phyloP scores from a whole-genome alignment of 2,888 invertebrate species.

The Meteorus colon region DNA sequence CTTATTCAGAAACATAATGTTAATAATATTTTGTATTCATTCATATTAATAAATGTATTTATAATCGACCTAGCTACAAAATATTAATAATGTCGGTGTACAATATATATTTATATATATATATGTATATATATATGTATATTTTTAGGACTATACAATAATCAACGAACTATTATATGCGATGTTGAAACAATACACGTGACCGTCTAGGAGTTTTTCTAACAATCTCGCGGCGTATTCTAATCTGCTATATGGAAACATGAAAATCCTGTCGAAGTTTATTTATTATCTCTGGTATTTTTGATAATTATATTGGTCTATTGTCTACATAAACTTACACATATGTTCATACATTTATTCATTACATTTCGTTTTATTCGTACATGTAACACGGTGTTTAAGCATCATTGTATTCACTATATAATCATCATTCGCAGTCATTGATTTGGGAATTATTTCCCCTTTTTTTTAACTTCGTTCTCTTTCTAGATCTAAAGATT shows the following conservation, averaged over 20 bases:
- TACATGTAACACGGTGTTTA: slow-evolving; percentile 1
- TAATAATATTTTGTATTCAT: slow-evolving; percentile 19
- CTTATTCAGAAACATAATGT: neutral
- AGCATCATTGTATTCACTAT: neutral
- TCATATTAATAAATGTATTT: slow-evolving; percentile 11
- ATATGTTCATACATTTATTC: neutral
- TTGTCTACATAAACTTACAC: neutral
- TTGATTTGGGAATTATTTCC: neutral
- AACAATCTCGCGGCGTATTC: neutral
- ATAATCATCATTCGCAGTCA: neutral
- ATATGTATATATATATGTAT: slow-evolving; percentile 45
- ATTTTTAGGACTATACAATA: slow-evolving; percentile 58
- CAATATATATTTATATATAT: slow-evolving; percentile 41
- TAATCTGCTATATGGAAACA: neutral
- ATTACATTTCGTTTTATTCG: neutral
- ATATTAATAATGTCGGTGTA: slow-evolving; percentile 43
- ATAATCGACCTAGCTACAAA: slow-evolving; percentile 42
- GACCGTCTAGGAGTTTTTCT: slow-evolving; percentile 47
- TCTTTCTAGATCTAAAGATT: neutral
- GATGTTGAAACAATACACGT: slow-evolving; percentile 54
- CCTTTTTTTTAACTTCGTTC: neutral
- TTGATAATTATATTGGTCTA: neutral
- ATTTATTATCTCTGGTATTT: slow-evolving; percentile 1
- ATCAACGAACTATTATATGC: slow-evolving; percentile 58
- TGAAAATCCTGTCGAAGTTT: neutral